phyloP scores from a whole-genome alignment of 2,113 vertebrate genomes.

The Speoplatyrhinus poulsoni region DNA sequence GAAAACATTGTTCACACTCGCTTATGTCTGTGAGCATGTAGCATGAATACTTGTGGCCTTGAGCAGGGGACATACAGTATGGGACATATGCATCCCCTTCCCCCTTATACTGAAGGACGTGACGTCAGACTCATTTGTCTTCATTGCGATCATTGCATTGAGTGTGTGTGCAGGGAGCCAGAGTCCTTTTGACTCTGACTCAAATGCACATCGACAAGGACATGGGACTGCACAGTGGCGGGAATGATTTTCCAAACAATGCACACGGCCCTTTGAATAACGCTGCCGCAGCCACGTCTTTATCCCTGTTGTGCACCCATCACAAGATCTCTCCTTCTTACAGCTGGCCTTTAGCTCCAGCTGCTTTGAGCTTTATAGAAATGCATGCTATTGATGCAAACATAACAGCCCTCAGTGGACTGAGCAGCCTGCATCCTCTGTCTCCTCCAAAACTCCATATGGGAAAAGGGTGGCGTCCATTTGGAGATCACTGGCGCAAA shows the following conservation, averaged over 20 bases:
- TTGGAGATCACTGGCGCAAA: slow-evolving; percentile 70
- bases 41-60: too few species aligned
- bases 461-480: slow-evolving; percentile 56
- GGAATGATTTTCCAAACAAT: slow-evolving; percentile 30
- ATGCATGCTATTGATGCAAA: slow-evolving; percentile 52
- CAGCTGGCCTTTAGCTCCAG: slow-evolving; percentile 13
- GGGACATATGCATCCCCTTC: slow-evolving; percentile 12
- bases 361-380: slow-evolving; percentile 48
- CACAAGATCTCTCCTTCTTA: slow-evolving; percentile 30
- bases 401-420: slow-evolving; percentile 34
- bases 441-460: slow-evolving; percentile 31
- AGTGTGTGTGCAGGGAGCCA: slow-evolving; percentile 33
- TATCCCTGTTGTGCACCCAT: neutral
- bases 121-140: slow-evolving; percentile 25
- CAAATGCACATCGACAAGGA: slow-evolving; percentile 37
- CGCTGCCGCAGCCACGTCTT: slow-evolving; percentile 10
- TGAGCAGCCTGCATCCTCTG: neutral
- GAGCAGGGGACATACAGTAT: too few species aligned
- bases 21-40: too few species aligned
- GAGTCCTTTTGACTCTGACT: too few species aligned
- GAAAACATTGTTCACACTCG: too few species aligned
- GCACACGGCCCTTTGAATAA: slow-evolving; percentile 36
- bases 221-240: slow-evolving; percentile 38
- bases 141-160: slow-evolving; percentile 7
- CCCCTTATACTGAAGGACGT: slow-evolving; percentile 11